Conservation (phyloP, 2,113 vertebrate species). For the Anser cygnoides region DNA sequence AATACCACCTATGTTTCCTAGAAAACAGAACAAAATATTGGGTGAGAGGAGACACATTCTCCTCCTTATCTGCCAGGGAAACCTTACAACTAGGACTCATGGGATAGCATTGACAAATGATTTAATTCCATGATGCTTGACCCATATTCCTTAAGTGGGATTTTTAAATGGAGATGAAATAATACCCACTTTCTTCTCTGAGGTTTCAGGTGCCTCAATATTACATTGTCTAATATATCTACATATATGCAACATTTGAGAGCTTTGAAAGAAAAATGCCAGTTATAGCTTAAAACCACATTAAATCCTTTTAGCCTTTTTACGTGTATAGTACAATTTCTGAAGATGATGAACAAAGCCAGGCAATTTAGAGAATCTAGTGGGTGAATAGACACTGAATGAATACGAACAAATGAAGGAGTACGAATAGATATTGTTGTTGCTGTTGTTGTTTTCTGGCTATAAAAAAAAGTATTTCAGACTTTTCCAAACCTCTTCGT, state of each 20-base stretch:
- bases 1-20: background rate
- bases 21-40: background rate
- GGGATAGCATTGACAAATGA: conserved; percentile 2
- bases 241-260: background rate
- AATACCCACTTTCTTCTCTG: conserved; percentile 9
- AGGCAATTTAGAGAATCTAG: background rate
- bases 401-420: background rate
- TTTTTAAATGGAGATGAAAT: conserved; percentile 30
- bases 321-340: background rate
- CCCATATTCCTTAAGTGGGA: conserved; percentile 23
- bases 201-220: background rate
- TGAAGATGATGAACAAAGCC: conserved; percentile 6
- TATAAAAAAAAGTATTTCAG: background rate
- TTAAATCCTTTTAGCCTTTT: background rate
- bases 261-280: background rate
- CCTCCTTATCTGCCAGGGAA: background rate
- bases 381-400: background rate
- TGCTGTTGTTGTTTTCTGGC: background rate
- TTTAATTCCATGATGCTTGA: conserved; percentile 19
- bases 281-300: background rate
- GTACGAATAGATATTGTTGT: background rate
- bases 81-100: background rate
- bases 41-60: background rate
- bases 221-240: background rate
- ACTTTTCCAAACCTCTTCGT: background rate